These are phyloP conservation scores for Lycodopsis pacificus DNA, from an alignment of 2,797 vertebrate genomes.

Conservation along the genomic window DNA sequence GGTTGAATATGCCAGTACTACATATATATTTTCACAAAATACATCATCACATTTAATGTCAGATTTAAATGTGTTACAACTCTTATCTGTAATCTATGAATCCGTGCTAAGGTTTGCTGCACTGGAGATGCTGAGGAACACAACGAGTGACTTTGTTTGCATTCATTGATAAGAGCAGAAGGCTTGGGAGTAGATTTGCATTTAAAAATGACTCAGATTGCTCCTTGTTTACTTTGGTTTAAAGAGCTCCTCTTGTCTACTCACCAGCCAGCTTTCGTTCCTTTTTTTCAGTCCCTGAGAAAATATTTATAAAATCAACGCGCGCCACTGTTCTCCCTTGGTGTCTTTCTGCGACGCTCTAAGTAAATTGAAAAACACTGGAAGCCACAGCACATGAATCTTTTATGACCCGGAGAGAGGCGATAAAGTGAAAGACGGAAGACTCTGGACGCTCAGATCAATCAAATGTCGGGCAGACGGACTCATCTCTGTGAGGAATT, in stretches of 20 bases:
- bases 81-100: neutral
- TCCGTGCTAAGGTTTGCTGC: neutral
- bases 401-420: slow-evolving; percentile 78
- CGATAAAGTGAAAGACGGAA: slow-evolving; percentile 79
- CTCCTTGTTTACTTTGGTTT: slow-evolving; percentile 18
- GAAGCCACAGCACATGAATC: slow-evolving; percentile 76
- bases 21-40: neutral
- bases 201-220: slow-evolving; percentile 8
- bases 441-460: slow-evolving; percentile 73
- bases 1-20: neutral
- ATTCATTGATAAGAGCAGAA: slow-evolving; percentile 11
- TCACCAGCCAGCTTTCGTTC: slow-evolving; percentile 30
- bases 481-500: slow-evolving; percentile 57
- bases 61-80: neutral
- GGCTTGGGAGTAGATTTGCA: slow-evolving; percentile 27
- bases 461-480: slow-evolving; percentile 71
- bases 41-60: slow-evolving; percentile 1
- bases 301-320: slow-evolving; percentile 73
- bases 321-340: slow-evolving; percentile 40
- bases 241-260: slow-evolving; percentile 27
- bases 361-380: slow-evolving; percentile 77
- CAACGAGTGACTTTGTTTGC: slow-evolving; percentile 8
- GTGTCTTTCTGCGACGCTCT: slow-evolving; percentile 39
- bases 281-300: slow-evolving; percentile 26
- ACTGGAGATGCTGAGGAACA: neutral